A percentile compares a stretch with the other conserved stretches of the same genome.
Evolutionary conservation across 2,113 vertebrate species (phyloP).

Genomic region (Ophiodon elongatus): DNA sequence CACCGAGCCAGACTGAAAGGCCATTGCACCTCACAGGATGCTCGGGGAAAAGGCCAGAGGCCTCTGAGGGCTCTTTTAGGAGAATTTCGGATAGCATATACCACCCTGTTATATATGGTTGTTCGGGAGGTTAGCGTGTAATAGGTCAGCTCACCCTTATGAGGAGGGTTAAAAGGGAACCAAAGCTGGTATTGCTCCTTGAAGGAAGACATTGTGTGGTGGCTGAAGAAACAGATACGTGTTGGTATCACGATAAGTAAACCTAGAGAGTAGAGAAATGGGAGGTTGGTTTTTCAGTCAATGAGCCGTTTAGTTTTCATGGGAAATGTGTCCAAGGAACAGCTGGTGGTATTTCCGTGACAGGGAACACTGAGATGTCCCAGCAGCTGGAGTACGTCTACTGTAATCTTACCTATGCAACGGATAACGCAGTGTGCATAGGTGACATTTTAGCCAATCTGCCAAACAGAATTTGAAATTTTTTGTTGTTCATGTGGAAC

Average conservation of each 20-base stretch:
- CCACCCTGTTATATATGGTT: background rate
- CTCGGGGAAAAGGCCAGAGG: conserved; percentile 35
- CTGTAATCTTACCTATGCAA: background rate
- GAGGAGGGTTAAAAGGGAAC: background rate
- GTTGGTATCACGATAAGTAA: background rate
- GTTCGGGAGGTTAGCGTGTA: background rate
- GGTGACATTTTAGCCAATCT: background rate
- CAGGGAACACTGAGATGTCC: background rate
- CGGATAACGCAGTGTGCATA: background rate
- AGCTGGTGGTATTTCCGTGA: background rate
- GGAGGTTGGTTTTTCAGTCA: background rate
- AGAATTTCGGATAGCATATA: background rate
- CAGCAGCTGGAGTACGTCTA: background rate
- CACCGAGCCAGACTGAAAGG: conserved; percentile 36
- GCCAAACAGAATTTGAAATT: conserved; percentile 1
- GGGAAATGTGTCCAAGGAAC: background rate
- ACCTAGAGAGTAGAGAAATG: background rate
- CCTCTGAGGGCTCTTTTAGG: background rate
- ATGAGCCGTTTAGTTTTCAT: background rate
- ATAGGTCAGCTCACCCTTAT: background rate
- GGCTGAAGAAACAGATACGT: background rate
- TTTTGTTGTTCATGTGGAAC: too few species aligned
- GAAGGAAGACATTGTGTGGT: background rate
- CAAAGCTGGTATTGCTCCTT: background rate
- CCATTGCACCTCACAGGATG: conserved; percentile 25